A percentile compares a stretch with the other conserved stretches of the same genome.
These are phyloP conservation scores for Podarcis raffonei DNA, from an alignment of 2,113 vertebrate species.

Conservation along the genomic window DNA sequence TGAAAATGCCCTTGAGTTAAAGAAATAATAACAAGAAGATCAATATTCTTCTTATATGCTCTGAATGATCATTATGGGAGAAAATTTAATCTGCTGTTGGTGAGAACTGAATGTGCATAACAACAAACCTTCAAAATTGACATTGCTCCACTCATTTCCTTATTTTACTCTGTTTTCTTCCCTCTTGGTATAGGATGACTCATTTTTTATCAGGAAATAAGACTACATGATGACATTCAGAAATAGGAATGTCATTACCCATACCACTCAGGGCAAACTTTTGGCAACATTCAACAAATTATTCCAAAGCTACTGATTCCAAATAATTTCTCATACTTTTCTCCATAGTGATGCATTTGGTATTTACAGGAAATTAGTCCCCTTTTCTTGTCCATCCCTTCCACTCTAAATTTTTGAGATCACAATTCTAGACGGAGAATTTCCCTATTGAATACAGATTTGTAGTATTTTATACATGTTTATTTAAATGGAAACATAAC, in stretches of 20 bases:
- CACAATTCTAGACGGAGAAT: background rate
- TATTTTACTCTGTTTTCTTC: background rate
- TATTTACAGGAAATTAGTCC: background rate
- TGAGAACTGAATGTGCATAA: background rate
- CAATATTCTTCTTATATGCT: background rate
- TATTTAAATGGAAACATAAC: background rate
- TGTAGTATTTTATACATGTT: background rate
- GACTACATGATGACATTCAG: background rate
- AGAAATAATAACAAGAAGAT: background rate
- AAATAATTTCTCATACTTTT: background rate
- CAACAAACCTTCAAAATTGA: background rate
- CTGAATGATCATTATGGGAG: background rate
- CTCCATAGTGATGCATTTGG: background rate
- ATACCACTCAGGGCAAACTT: background rate
- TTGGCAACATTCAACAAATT: background rate
- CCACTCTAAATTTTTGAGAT: background rate
- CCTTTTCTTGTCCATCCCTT: background rate
- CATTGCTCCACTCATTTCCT: background rate
- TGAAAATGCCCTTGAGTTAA: background rate
- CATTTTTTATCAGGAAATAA: background rate
- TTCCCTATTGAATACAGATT: background rate
- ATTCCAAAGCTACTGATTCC: background rate
- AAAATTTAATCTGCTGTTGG: background rate
- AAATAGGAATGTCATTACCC: background rate
- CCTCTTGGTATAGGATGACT: too few relatives aligned